Conservation (phyloP, 2,797 vertebrate species). For the Mormyrus proboscirostris region DNA sequence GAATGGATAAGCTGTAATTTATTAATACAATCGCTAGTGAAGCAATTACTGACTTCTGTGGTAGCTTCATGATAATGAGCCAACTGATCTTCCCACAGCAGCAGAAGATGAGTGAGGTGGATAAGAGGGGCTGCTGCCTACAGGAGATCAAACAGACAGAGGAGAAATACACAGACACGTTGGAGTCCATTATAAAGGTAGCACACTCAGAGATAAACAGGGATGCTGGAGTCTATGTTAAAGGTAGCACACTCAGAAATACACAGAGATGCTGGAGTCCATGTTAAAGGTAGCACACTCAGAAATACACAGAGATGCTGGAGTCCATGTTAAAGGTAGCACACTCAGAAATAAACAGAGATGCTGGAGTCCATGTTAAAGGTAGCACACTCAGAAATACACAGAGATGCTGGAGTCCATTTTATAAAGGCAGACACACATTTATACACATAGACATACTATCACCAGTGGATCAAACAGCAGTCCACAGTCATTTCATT, state of each 20-base stretch:
- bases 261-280: not conserved
- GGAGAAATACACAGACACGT: conserved; percentile 72
- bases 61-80: not conserved
- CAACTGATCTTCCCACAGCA: conserved; percentile 47
- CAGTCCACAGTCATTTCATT: not conserved
- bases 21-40: not conserved
- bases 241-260: not conserved
- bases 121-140: conserved; percentile 60
- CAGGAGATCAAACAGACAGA: conserved; percentile 74
- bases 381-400: not conserved
- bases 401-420: not conserved
- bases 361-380: no score
- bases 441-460: not conserved
- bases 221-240: not conserved
- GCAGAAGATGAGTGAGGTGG: conserved; percentile 64
- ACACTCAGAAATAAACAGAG: not conserved
- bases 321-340: not conserved
- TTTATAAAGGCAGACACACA: not conserved
- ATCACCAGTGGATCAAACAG: not conserved
- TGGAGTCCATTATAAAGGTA: conserved; percentile 59
- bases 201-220: not conserved
- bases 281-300: no score
- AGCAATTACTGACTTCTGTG: not conserved
- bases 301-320: not conserved
- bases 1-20: not conserved